Evolutionary conservation across 2,113 vertebrate species (phyloP).

Genomic region (Etia nguti): DNA sequence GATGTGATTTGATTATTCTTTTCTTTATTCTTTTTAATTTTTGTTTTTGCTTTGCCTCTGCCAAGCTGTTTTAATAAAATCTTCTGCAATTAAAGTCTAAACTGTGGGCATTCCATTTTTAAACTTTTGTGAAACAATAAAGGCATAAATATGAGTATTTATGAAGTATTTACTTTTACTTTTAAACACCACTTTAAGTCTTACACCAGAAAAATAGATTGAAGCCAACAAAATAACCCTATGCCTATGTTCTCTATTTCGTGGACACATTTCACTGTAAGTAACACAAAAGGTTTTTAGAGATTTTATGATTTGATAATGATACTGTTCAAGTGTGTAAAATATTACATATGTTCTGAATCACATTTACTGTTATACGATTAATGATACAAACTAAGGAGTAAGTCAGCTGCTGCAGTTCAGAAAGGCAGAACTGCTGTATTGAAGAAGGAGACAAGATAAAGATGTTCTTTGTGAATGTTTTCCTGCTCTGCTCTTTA

Average conservation of each 20-base stretch:
- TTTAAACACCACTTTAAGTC: background rate
- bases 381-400: no score
- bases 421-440: background rate
- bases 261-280: background rate
- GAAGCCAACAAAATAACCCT: background rate
- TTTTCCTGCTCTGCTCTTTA: background rate
- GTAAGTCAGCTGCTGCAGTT: no score
- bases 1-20: background rate
- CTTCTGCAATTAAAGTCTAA: background rate
- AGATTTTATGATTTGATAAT: no score
- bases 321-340: no score
- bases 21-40: background rate
- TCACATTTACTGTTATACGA: no score
- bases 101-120: background rate
- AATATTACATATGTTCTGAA: no score
- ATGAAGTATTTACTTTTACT: background rate
- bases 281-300: background rate
- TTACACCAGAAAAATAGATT: background rate
- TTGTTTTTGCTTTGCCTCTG: background rate
- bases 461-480: rapidly evolving
- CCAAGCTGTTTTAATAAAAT: background rate
- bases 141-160: background rate
- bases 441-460: background rate
- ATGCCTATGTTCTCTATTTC: background rate
- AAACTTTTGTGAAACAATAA: background rate